phyloP scores from a whole-genome alignment of 1,140 invertebrate genomes.

The Galleria mellonella region DNA sequence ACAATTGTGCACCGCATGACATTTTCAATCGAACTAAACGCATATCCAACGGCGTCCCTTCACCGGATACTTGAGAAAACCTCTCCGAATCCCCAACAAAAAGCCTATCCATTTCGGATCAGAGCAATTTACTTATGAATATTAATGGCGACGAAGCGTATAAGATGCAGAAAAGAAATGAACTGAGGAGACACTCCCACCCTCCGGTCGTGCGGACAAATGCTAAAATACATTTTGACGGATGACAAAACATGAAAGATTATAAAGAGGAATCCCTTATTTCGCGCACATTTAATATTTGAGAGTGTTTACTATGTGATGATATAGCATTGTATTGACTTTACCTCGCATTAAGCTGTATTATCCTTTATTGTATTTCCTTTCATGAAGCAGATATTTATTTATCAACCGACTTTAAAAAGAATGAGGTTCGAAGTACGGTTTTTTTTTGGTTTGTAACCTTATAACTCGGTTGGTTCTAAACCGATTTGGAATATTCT shows the following conservation, averaged over 20 bases:
- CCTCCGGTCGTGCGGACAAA: neutral
- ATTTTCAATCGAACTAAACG: neutral
- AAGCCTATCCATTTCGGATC: constrained; percentile 4
- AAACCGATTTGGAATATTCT: too few relatives aligned
- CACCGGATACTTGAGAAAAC: too few relatives aligned
- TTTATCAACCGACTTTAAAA: too few relatives aligned
- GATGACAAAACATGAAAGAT: constrained; percentile 8
- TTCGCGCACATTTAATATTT: constrained; percentile 7
- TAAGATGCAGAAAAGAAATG: constrained; percentile 5
- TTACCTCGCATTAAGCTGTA: too few relatives aligned
- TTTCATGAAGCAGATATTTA: too few relatives aligned
- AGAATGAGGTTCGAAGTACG: too few relatives aligned
- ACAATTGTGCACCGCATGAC: neutral
- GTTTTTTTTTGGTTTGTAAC: too few relatives aligned
- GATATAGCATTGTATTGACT: too few relatives aligned
- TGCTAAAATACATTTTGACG: constrained; percentile 7
- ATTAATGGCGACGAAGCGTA: constrained; percentile 1
- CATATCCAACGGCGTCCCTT: too few relatives aligned
- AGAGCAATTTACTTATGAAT: constrained; percentile 3
- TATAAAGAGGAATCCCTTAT: constrained; percentile 1
- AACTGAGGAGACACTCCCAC: neutral
- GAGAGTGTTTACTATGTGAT: constrained; percentile 6
- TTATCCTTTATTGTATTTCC: too few relatives aligned
- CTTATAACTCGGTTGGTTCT: too few relatives aligned
- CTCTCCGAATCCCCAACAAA: neutral